Conservation (phyloP, 2,797 vertebrate genomes). For the Psittacula echo region DNA sequence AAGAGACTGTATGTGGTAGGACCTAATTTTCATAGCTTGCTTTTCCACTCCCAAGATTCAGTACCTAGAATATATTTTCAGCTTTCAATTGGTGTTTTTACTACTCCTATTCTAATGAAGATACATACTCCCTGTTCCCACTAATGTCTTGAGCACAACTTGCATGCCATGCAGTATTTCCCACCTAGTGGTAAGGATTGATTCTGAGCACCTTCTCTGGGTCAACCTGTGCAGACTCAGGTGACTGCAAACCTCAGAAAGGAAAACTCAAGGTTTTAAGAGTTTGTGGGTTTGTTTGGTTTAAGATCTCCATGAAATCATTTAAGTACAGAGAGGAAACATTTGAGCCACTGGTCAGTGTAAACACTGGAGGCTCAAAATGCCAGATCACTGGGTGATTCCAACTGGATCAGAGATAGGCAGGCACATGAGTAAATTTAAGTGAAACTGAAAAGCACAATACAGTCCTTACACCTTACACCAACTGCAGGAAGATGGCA, state of each 20-base stretch:
- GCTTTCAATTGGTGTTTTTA: not conserved
- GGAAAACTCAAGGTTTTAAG: not conserved
- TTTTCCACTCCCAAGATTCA: not conserved
- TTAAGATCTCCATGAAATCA: not conserved
- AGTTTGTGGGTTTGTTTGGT: not conserved
- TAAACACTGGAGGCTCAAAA: not conserved
- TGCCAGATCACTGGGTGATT: not conserved
- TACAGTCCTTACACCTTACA: not conserved
- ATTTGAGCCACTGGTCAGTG: not conserved
- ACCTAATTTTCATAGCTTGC: not conserved
- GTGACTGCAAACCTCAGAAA: not conserved
- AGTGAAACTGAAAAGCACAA: not conserved
- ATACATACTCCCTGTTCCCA: not conserved
- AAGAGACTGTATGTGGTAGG: not conserved
- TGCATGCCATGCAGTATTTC: not conserved
- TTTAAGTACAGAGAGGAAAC: not conserved
- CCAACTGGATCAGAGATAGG: not conserved
- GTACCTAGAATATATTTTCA: not conserved
- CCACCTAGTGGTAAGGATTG: not conserved
- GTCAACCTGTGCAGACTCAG: not conserved
- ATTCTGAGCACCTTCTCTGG: conserved; percentile 54
- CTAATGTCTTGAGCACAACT: fast-evolving
- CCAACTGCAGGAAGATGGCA: not conserved
- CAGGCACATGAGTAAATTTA: not conserved
- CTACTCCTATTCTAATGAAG: not conserved